phyloP scores from a whole-genome alignment of 2,797 vertebrate species.

The Fistularia commersonii region DNA sequence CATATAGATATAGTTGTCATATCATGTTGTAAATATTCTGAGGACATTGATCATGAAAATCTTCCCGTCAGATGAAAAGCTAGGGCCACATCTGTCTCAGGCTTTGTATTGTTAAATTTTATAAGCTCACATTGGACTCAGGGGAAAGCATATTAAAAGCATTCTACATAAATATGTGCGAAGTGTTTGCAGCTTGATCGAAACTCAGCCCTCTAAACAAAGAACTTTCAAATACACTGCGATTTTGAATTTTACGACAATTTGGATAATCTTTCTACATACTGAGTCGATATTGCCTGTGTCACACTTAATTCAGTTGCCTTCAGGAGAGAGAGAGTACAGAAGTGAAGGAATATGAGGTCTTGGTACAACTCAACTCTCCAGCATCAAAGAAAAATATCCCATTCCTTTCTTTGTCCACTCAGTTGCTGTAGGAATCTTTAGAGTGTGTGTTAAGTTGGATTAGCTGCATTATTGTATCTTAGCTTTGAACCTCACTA shows the following conservation, averaged over 20 bases:
- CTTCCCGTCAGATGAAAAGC: slow-evolving; percentile 2
- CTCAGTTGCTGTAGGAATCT: slow-evolving; percentile 41
- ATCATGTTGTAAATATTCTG: slow-evolving; percentile 4
- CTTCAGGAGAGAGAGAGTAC: slow-evolving; percentile 8
- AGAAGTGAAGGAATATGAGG: slow-evolving; percentile 22
- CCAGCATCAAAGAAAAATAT: slow-evolving; percentile 51
- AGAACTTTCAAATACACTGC: too few species aligned
- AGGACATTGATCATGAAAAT: slow-evolving; percentile 14
- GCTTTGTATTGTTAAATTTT: too few species aligned
- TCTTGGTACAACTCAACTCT: slow-evolving; percentile 27
- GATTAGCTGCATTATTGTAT: slow-evolving; percentile 58
- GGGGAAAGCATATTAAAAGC: slow-evolving; percentile 4
- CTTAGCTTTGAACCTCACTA: slow-evolving; percentile 64
- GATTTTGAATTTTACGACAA: too few species aligned
- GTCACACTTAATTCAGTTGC: slow-evolving; percentile 5
- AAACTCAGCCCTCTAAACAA: too few species aligned
- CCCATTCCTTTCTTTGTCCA: slow-evolving; percentile 47
- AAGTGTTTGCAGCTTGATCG: background rate
- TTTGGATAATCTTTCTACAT: too few species aligned
- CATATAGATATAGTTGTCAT: slow-evolving; percentile 27
- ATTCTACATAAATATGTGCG: background rate
- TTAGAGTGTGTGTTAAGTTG: slow-evolving; percentile 14
- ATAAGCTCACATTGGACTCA: too few species aligned
- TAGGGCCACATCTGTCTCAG: too few species aligned
- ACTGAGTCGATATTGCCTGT: too few species aligned